Evolutionary conservation across 1,140 invertebrate genomes (phyloP).

Genomic region (Rhopalosiphum maidis): DNA sequence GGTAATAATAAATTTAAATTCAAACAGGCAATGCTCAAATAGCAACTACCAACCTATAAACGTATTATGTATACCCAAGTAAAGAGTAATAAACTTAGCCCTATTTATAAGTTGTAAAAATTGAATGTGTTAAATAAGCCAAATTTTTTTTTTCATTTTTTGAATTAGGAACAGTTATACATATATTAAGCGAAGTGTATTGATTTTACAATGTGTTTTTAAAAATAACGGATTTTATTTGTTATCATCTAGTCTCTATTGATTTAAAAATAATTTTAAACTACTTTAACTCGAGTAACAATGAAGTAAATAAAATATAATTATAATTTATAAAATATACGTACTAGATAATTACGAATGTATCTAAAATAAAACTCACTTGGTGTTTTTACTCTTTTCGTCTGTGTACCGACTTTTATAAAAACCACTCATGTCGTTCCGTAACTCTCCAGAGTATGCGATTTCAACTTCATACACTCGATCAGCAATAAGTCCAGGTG

Average conservation of each 20-base stretch:
- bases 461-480: constrained; percentile 56
- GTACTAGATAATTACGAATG: background rate
- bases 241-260: background rate
- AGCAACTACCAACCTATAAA: too few relatives aligned
- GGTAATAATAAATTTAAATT: too few relatives aligned
- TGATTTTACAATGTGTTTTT: too few relatives aligned
- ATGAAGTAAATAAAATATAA: background rate
- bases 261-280: background rate
- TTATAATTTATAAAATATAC: background rate
- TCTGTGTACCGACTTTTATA: constrained; percentile 58
- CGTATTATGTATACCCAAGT: too few relatives aligned
- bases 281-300: background rate
- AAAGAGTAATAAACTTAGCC: background rate
- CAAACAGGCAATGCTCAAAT: too few relatives aligned
- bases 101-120: background rate
- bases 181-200: too few relatives aligned
- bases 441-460: constrained; percentile 44
- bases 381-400: constrained; percentile 59
- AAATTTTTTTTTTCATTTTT: too few relatives aligned
- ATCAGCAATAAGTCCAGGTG: constrained; percentile 16
- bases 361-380: background rate
- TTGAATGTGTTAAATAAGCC: background rate
- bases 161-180: too few relatives aligned
- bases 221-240: background rate
- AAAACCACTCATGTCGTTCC: constrained; percentile 59